A percentile compares a stretch with the other conserved stretches of the same genome.
phyloP scores from a whole-genome alignment of 2,113 vertebrate species.

The Ciconia maguari region DNA sequence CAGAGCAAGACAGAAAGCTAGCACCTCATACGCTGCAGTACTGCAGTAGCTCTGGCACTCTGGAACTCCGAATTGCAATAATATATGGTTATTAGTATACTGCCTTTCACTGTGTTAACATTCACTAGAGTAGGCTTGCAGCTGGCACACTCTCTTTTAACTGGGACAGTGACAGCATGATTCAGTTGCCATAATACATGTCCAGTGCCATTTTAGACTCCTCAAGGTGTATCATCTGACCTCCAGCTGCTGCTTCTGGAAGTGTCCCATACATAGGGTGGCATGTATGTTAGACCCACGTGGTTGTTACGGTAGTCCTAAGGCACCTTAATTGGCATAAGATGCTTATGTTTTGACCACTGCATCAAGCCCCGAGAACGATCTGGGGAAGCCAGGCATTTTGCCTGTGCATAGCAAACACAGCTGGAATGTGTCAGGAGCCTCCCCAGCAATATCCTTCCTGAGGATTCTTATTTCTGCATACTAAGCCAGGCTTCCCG shows the following conservation, averaged over 20 bases:
- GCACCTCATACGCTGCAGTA: neutral
- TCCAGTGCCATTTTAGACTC: neutral
- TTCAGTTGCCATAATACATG: neutral
- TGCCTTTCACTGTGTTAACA: neutral
- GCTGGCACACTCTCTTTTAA: neutral
- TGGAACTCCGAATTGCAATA: neutral
- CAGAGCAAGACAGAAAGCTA: neutral
- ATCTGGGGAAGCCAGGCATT: neutral
- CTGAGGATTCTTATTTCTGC: neutral
- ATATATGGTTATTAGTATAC: neutral
- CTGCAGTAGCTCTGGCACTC: neutral
- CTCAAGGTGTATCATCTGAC: neutral
- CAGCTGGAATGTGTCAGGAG: neutral
- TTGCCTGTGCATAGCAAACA: neutral
- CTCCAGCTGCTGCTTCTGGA: neutral
- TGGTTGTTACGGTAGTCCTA: neutral
- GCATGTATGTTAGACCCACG: neutral
- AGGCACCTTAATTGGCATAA: neutral
- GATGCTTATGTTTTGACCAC: neutral
- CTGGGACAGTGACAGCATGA: neutral
- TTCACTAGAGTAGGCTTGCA: neutral
- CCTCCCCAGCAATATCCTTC: neutral
- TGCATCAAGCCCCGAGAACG: neutral
- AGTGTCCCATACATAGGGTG: neutral
- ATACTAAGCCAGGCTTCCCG: neutral